phyloP scores from a whole-genome alignment of 2,888 invertebrate species.

The Phyto melanocephala region DNA sequence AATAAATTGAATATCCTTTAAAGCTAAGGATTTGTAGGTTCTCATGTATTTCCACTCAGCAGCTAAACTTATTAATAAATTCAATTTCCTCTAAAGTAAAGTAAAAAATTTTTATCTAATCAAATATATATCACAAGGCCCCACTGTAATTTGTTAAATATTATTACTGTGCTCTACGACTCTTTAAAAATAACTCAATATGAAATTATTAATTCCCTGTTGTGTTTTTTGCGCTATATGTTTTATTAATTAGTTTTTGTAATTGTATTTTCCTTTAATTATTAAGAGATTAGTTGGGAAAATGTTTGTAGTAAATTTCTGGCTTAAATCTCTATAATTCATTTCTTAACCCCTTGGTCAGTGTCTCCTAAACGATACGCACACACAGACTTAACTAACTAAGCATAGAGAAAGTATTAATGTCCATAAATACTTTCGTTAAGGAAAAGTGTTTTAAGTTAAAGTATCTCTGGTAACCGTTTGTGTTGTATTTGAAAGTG shows the following conservation, averaged over 20 bases:
- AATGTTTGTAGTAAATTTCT: neutral
- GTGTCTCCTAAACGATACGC: neutral
- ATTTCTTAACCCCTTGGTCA: neutral
- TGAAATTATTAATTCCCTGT: no score
- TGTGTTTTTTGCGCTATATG: no score
- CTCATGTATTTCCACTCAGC: no score
- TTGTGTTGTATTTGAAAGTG: neutral
- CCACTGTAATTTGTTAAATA: no score
- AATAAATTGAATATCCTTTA: no score
- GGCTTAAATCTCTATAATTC: constrained; percentile 1
- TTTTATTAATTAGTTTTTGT: neutral
- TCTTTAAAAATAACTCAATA: no score
- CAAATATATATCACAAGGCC: no score
- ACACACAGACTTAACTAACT: neutral
- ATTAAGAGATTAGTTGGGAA: constrained; percentile 14
- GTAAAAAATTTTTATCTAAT: no score
- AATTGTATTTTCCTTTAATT: neutral
- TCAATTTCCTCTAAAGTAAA: no score
- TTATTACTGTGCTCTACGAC: no score
- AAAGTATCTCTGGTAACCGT: constrained; percentile 4
- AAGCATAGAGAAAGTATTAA: neutral
- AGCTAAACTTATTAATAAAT: no score
- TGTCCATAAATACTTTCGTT: neutral
- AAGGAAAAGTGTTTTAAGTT: constrained; percentile 26
- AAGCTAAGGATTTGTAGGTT: no score